Percentiles rank a stretch among this genome's conserved stretches.
Conservation (phyloP, 2,888 invertebrate genomes). For the Leucoma salicis region DNA sequence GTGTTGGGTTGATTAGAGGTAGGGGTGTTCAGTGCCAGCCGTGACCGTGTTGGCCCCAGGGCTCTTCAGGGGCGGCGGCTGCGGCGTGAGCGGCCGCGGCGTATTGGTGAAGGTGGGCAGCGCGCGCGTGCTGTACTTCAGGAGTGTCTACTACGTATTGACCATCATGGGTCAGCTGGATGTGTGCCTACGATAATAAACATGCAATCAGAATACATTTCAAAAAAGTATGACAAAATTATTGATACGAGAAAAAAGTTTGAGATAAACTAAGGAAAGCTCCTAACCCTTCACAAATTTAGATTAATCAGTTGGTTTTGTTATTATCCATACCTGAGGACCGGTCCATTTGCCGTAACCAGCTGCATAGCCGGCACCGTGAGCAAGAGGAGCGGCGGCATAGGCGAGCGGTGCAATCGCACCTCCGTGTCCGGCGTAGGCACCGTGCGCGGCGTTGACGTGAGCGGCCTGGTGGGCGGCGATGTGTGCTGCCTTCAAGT, state of each 20-base stretch:
- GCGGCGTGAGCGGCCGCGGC: constrained; percentile 73
- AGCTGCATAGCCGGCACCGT: constrained; percentile 53
- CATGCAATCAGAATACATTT: too few species aligned
- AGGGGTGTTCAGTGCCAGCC: constrained; percentile 67
- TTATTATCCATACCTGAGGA: constrained; percentile 53
- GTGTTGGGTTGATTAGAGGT: constrained; percentile 56
- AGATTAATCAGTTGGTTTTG: too few species aligned
- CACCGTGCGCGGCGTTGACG: constrained; percentile 49
- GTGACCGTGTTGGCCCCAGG: constrained; percentile 59
- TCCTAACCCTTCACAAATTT: too few species aligned
- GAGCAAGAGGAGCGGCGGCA: constrained; percentile 35
- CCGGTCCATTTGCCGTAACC: constrained; percentile 77
- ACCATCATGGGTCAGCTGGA: constrained; percentile 77
- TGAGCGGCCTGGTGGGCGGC: constrained; percentile 71
- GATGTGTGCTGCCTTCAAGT: constrained; percentile 80
- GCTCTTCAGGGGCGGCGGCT: constrained; percentile 70
- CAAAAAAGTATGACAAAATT: too few species aligned
- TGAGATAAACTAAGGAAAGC: too few species aligned
- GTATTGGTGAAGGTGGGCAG: constrained; percentile 68
- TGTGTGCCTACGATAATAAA: constrained; percentile 54
- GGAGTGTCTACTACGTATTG: constrained; percentile 78
- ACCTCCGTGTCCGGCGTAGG: constrained; percentile 41
- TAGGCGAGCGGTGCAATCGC: constrained; percentile 45
- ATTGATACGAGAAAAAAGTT: too few species aligned
- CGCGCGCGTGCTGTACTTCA: constrained; percentile 75